Conservation (phyloP, 2,797 vertebrate genomes). For the Poecilia wingei region DNA sequence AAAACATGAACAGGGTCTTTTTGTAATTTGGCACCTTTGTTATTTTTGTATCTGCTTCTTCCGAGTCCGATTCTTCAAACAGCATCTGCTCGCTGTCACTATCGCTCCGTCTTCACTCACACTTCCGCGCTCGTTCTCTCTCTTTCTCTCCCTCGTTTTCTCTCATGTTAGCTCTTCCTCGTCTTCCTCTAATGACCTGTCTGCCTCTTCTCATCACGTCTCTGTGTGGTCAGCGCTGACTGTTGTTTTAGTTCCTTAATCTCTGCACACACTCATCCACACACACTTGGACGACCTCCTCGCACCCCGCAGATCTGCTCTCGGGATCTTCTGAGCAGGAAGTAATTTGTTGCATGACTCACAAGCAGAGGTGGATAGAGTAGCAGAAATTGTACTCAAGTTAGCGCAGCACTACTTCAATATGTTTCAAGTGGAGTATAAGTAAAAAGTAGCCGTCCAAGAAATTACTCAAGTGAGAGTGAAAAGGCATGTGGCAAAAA, state of each 20-base stretch:
- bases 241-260: conserved; percentile 17
- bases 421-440: no score
- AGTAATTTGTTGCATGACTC: conserved; percentile 29
- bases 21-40: conserved; percentile 9
- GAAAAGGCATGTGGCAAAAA: no score
- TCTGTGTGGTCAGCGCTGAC: conserved; percentile 17
- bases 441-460: no score
- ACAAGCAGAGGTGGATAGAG: background rate
- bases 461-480: no score
- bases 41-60: conserved; percentile 27
- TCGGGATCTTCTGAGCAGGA: conserved; percentile 20
- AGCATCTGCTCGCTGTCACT: conserved; percentile 51
- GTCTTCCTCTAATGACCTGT: conserved; percentile 33
- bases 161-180: conserved; percentile 17
- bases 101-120: conserved; percentile 31
- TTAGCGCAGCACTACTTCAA: no score
- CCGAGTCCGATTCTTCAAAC: conserved; percentile 24
- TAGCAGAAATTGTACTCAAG: no score
- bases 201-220: conserved; percentile 34
- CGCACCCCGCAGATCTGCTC: conserved; percentile 56
- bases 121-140: conserved; percentile 29
- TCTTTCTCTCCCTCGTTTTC: conserved; percentile 9
- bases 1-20: background rate
- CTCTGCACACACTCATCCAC: conserved; percentile 9
- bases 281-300: conserved; percentile 44